Conservation (phyloP, 2,797 vertebrate species). For the Pseudomugil tenellus region DNA sequence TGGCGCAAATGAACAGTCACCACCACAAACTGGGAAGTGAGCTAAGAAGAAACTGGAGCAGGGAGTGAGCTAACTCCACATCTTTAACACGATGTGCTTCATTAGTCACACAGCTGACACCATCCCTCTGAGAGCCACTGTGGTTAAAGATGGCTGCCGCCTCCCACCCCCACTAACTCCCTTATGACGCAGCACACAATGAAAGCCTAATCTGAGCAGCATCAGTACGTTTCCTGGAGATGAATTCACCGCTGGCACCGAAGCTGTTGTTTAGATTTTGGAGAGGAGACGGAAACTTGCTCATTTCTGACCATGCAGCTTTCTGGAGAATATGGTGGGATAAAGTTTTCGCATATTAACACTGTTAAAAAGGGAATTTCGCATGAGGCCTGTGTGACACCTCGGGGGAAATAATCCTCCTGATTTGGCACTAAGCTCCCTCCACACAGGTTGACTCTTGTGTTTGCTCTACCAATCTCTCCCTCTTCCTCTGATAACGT, state of each 20-base stretch:
- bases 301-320: background rate
- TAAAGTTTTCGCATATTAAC: background rate
- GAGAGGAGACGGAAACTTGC: conserved; percentile 17
- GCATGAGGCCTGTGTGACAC: background rate
- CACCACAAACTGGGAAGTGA: conserved; percentile 40
- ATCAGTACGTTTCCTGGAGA: conserved; percentile 26
- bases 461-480: too few species aligned
- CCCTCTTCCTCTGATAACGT: too few species aligned
- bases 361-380: background rate
- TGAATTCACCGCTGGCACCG: conserved; percentile 25
- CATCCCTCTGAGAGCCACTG: conserved; percentile 33
- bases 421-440: too few species aligned
- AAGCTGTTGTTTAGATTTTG: conserved; percentile 30
- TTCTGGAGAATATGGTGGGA: conserved; percentile 10
- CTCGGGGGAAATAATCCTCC: background rate
- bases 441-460: too few species aligned
- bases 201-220: conserved; percentile 10
- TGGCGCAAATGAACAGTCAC: conserved; percentile 8
- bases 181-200: conserved; percentile 24
- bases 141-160: conserved; percentile 38
- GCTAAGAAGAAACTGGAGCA: conserved; percentile 15
- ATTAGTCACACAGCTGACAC: conserved; percentile 51
- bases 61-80: conserved; percentile 21
- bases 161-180: conserved; percentile 22
- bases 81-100: conserved; percentile 35